Base-by-base conservation (phyloP, 1,140 invertebrate species). In the Rhynchophorus ferrugineus region DNA sequence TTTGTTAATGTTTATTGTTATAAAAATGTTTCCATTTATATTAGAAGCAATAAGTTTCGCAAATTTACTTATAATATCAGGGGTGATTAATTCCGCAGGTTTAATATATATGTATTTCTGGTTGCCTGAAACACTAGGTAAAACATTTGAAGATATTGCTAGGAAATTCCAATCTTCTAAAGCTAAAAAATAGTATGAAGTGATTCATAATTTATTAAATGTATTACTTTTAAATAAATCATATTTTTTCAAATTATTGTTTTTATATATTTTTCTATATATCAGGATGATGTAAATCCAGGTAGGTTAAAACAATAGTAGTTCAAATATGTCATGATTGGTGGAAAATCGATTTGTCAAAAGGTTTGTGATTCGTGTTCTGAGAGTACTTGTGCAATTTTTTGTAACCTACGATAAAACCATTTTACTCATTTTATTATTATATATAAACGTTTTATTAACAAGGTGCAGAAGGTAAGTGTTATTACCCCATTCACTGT, bases 41-140 rank as follows among this genome's bases (percentile, higher is more conserved):
- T 55, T 80, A 3, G 62, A 71, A n/a, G 14, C 58, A 0, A 62
- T 83, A 18, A 75, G 76, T 1, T 62, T 75, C 7, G 68, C 73
- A 20, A 71, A 67, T 3, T 63, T 79, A 2, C 87, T 87, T 69
- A 78, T 76, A 59, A 69, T 81, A 44, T 84, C 83, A 63, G 74
- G 77, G 18, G 65, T 71, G 3, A 70, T 78, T 5, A 82, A 82
- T 22, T 60, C 79, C 3, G 6, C 79, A 3, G 76, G 78, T 5
- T 69, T 77, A 13, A 54, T 73, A 8, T 78, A 83, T 60, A 68
- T 83, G 17, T 78, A 75, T 44, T 68, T 82, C 24, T 78, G 78
- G 49, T 64, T 89, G 18, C 85, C 85, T 1, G 87, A 89, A 72
- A 89, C 85, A 0, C 75, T 84, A 49, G 82, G 83, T 0, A 83